Evolutionary conservation across 2,797 vertebrate species (phyloP).

Genomic region (Parauchenoglanis punctatus): DNA sequence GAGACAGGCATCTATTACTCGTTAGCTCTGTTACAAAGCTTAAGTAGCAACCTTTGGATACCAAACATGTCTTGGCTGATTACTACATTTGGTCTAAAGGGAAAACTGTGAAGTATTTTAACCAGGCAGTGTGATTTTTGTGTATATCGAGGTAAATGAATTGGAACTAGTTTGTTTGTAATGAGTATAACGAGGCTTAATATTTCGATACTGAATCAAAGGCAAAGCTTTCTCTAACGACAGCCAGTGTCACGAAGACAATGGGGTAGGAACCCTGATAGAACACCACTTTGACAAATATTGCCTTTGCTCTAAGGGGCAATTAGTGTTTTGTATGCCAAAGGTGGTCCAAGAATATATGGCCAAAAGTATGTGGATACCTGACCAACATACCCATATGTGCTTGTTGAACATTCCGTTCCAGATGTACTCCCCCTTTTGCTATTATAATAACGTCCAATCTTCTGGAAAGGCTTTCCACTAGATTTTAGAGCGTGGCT

Average conservation of each 20-base stretch:
- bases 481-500: not conserved
- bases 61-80: not conserved
- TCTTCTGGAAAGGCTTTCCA: conserved; percentile 1
- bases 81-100: not conserved
- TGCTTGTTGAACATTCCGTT: not conserved
- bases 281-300: not conserved
- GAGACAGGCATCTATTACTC: not conserved
- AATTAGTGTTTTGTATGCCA: not conserved
- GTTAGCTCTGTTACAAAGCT: not conserved
- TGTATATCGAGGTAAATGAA: not conserved
- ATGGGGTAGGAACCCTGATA: not conserved
- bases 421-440: no score
- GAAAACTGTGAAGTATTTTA: not conserved
- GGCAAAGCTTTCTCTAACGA: not conserved
- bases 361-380: not conserved
- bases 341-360: not conserved
- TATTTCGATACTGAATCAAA: not conserved
- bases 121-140: not conserved
- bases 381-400: no score
- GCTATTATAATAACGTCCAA: not conserved
- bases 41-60: not conserved
- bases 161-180: not conserved
- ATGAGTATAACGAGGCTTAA: not conserved
- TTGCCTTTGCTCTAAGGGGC: not conserved
- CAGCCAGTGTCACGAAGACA: not conserved